Percentiles rank a stretch among this genome's conserved stretches.
These are phyloP conservation scores for Meriones unguiculatus DNA, from an alignment of 2,113 vertebrate genomes.

Conservation along the genomic window DNA sequence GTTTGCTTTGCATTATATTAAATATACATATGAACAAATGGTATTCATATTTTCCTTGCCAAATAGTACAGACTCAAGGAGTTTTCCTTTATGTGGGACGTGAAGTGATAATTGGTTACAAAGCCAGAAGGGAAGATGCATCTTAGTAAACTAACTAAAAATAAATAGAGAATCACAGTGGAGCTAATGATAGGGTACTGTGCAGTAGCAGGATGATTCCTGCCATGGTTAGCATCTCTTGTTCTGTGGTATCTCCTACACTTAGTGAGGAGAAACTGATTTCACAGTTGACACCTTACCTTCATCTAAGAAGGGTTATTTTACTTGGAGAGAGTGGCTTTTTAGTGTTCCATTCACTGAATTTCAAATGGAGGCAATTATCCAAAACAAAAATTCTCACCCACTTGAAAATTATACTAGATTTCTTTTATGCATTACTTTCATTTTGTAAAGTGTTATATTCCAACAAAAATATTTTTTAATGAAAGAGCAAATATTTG, in stretches of 20 bases:
- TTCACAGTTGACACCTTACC: not conserved
- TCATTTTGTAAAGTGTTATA: slow-evolving; percentile 45
- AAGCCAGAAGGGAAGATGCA: slow-evolving; percentile 30
- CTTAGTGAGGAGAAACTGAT: slow-evolving; percentile 33
- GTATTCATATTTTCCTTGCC: slow-evolving; percentile 38
- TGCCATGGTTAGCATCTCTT: not conserved
- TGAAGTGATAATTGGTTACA: slow-evolving; percentile 73
- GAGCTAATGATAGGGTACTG: slow-evolving; percentile 52
- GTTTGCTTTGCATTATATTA: slow-evolving; percentile 19
- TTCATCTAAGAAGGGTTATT: not conserved
- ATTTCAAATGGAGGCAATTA: slow-evolving; percentile 16
- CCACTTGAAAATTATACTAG: slow-evolving; percentile 26
- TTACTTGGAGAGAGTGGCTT: not conserved
- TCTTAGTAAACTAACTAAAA: slow-evolving; percentile 59
- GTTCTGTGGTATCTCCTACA: not conserved
- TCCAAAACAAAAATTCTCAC: slow-evolving; percentile 30
- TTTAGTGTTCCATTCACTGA: not conserved
- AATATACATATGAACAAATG: slow-evolving; percentile 44
- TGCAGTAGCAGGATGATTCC: not conserved
- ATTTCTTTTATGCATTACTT: not conserved
- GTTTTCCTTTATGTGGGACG: slow-evolving; percentile 44
- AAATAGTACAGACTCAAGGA: slow-evolving; percentile 45
- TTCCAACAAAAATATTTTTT: not conserved
- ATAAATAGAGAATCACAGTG: slow-evolving; percentile 33
- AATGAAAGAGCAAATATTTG: not conserved